A percentile compares a stretch with the other conserved stretches of the same genome.
Evolutionary conservation across 2,113 vertebrate genomes (phyloP).

Genomic region (Sander lucioperca): DNA sequence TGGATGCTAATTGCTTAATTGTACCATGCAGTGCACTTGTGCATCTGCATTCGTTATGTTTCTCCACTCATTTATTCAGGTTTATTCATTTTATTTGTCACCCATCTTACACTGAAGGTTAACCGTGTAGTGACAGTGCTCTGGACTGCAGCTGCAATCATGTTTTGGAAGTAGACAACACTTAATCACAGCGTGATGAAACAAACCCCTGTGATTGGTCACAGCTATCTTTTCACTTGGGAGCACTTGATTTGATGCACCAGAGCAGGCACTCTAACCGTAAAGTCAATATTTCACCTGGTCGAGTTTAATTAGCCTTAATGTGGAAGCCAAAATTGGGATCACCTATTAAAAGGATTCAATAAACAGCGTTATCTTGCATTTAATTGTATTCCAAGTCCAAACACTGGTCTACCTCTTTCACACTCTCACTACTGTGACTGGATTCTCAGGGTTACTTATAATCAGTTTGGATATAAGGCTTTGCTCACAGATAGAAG

Average conservation of each 20-base stretch:
- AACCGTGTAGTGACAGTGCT: neutral
- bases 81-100: too few species aligned
- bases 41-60: too few species aligned
- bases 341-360: slow-evolving; percentile 2
- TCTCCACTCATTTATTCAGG: too few species aligned
- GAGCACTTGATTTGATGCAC: slow-evolving; percentile 21
- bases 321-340: neutral
- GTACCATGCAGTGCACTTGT: too few species aligned
- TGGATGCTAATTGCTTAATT: too few species aligned
- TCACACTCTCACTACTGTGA: neutral
- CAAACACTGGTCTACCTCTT: slow-evolving; percentile 1
- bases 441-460: slow-evolving; percentile 45
- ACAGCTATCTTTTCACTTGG: slow-evolving; percentile 14
- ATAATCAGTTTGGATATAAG: slow-evolving; percentile 44
- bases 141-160: slow-evolving; percentile 7
- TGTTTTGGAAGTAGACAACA: slow-evolving; percentile 18
- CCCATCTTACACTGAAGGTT: slow-evolving; percentile 6
- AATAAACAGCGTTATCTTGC: neutral
- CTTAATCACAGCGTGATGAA: slow-evolving; percentile 10
- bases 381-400: slow-evolving; percentile 7
- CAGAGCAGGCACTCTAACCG: neutral
- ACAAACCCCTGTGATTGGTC: slow-evolving; percentile 8
- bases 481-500: slow-evolving; percentile 35
- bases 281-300: neutral
- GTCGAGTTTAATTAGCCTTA: slow-evolving; percentile 11